Evolutionary conservation across 2,113 vertebrate genomes (phyloP), one percentile per base, ranked within the genome.

Genomic region (Corythaixoides concolor): DNA sequence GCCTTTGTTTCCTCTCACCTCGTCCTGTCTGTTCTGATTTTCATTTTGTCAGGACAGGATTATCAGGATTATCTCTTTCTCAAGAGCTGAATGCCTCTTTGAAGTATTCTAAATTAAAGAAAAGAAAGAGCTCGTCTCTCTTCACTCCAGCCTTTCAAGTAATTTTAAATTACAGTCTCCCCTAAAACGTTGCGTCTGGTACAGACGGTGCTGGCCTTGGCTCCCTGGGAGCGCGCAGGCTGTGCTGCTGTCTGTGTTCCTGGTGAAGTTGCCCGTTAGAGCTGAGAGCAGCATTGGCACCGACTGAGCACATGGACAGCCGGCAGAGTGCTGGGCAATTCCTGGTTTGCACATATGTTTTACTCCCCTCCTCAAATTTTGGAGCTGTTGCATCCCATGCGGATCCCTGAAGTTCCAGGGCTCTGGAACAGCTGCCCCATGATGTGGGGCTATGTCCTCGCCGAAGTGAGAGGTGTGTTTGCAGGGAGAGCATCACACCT

Each of bases 391-490:
- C 30, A n/a, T 20, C 15, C 84, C 22, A 15, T 5, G 33, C 28
- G 14, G 27, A 11, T 6, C 41, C 47, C 58, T 73, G 69, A n/a
- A 47, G 2, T 15, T 49, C 39, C 76, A 14, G 47, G 6, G 83
- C 84, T 77, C 12, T 28, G 86, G 59, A 41, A 21, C 26, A 12
- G 55, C 5, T 32, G n/a, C 27, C 62, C 35, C 22, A 2, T 1
- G 5, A 5, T 0, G 1, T 4, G 8, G 52, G 35, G 55, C 7
- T 16, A 1, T 6, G 45, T 83, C 72, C 55, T 49, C 2, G 6
- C 10, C 3, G 10, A 14, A 37, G 20, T 17, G 58, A 41, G 66
- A 11, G 2, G 21, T 28, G 83, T 23, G 62, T 30, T 12, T 22
- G 5, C 39, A 22, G 60, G 6, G 55, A 16, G 75, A 45, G 27